A percentile compares a stretch with the other conserved stretches of the same genome.
Evolutionary conservation across 1,140 invertebrate species (phyloP).

Genomic region (Dreissena polymorpha): DNA sequence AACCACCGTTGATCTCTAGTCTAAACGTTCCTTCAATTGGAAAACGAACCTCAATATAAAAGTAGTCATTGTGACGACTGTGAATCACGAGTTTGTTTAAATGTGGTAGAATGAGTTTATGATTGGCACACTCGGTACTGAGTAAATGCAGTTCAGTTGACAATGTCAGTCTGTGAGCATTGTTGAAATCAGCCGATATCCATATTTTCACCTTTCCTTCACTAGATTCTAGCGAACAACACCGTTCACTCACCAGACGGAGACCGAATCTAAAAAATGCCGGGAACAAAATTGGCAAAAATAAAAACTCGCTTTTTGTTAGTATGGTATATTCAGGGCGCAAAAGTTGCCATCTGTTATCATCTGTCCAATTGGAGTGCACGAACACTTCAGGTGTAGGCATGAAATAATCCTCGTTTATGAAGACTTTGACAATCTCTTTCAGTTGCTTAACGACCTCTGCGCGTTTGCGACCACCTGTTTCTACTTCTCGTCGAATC

Average conservation of each 20-base stretch:
- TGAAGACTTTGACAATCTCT: slow-evolving; percentile 27
- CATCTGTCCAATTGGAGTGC: slow-evolving; percentile 28
- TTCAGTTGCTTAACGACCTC: slow-evolving; percentile 18
- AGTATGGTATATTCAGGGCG: slow-evolving; percentile 8
- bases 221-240: slow-evolving; percentile 13
- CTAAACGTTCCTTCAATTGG: slow-evolving; percentile 41
- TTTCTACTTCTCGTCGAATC: slow-evolving; percentile 21
- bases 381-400: slow-evolving; percentile 45
- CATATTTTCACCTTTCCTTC: slow-evolving; percentile 34
- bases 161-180: slow-evolving; percentile 27
- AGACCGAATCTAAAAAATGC: slow-evolving; percentile 45
- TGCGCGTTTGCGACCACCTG: neutral
- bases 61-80: slow-evolving; percentile 26
- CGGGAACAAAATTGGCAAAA: slow-evolving; percentile 35
- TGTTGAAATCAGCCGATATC: slow-evolving; percentile 24
- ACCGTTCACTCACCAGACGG: slow-evolving; percentile 5
- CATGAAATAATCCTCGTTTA: slow-evolving; percentile 52
- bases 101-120: slow-evolving; percentile 8
- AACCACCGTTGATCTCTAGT: slow-evolving; percentile 38
- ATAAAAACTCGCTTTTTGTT: slow-evolving; percentile 23
- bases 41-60: slow-evolving; percentile 44
- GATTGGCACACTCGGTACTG: neutral
- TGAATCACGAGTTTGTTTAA: slow-evolving; percentile 7
- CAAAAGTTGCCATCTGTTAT: slow-evolving; percentile 29
- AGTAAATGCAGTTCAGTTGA: slow-evolving; percentile 34